Evolutionary conservation across 1,140 invertebrate genomes (phyloP).

Genomic region (Nomia melanderi): DNA sequence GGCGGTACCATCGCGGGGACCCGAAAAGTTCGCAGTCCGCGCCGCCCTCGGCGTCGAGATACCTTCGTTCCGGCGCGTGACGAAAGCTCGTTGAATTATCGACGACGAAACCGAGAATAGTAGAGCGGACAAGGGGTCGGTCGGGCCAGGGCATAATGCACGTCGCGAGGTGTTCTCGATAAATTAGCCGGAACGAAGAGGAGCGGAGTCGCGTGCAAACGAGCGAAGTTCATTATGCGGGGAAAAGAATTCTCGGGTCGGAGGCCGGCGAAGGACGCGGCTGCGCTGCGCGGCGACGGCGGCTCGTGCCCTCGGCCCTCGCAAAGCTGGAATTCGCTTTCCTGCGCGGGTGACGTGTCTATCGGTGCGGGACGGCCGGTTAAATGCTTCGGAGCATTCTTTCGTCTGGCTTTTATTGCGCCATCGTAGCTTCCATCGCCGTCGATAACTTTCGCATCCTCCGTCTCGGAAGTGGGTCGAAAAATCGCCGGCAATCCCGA

Average conservation of each 20-base stretch:
- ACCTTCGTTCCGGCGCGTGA: slow-evolving; percentile 22
- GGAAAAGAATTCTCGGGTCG: slow-evolving; percentile 37
- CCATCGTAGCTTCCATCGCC: neutral
- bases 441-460: neutral
- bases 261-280: neutral
- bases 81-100: slow-evolving; percentile 51
- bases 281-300: no score
- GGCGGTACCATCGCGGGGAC: neutral
- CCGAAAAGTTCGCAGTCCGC: neutral
- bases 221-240: slow-evolving; percentile 35
- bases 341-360: neutral
- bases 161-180: slow-evolving; percentile 24
- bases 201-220: slow-evolving; percentile 49
- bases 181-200: slow-evolving; percentile 41
- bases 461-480: neutral
- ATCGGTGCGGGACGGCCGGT: neutral
- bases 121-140: neutral
- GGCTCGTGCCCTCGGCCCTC: no score
- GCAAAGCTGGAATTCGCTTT: slow-evolving; percentile 24
- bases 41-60: slow-evolving; percentile 16
- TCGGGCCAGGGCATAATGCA: slow-evolving; percentile 30
- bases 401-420: slow-evolving; percentile 18
- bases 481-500: slow-evolving; percentile 5
- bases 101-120: slow-evolving; percentile 20
- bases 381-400: slow-evolving; percentile 21